Percentiles rank a stretch among this genome's conserved stretches.
These are phyloP conservation scores for Eurypyga helias DNA, from an alignment of 2,113 vertebrate species.

Conservation along the genomic window DNA sequence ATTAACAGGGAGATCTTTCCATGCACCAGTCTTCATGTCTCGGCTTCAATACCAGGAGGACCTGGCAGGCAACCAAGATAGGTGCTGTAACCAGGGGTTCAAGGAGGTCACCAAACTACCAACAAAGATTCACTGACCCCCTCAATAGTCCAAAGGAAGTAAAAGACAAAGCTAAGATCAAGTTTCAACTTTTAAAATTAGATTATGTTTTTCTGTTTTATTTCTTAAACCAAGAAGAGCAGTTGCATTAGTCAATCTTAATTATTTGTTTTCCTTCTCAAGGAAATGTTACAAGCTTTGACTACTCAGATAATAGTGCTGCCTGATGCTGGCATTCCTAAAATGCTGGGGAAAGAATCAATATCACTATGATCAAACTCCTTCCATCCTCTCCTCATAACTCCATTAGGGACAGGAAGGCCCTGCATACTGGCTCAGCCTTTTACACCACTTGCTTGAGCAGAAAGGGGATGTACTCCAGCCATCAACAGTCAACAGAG, in stretches of 20 bases:
- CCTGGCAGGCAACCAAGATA: not conserved
- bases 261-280: not conserved
- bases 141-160: not conserved
- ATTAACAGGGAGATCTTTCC: fast-evolving
- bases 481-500: not conserved
- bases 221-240: not conserved
- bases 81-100: fast-evolving
- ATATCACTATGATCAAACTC: not conserved
- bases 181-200: not conserved
- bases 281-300: not conserved
- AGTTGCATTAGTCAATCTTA: not conserved
- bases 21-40: not conserved
- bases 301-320: not conserved
- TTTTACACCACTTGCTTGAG: fast-evolving
- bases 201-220: not conserved
- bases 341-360: not conserved
- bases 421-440: not conserved
- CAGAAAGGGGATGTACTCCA: not conserved
- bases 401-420: not conserved
- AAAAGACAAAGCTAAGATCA: not conserved
- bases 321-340: not conserved
- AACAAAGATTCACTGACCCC: not conserved
- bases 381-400: not conserved
- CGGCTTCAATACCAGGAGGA: not conserved
- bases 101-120: not conserved